Base-by-base conservation (phyloP, 2,888 invertebrate genomes). In the Abrostola tripartita region DNA sequence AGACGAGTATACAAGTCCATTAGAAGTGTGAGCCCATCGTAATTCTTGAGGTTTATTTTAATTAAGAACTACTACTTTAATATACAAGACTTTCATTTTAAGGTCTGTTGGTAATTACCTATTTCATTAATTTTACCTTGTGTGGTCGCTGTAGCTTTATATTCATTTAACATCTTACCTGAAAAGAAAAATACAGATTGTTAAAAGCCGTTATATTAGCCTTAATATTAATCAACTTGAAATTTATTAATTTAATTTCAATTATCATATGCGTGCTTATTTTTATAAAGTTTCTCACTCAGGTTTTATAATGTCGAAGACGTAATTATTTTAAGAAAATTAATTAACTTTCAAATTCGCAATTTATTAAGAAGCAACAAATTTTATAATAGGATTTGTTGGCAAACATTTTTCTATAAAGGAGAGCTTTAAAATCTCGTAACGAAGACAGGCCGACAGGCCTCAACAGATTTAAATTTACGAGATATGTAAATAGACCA, bases 401-500 rank as follows among this genome's bases (percentile, higher is more conserved):
- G 54, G 68, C 72, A 84, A 84, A 84, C 74, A 81, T 81, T 79
- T 81, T 81, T 61, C 72, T 76, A 40, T 71, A 65, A 80, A 70
- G 77, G 81, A 80, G 67, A 76, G 78, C 78, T 82, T 82, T 57
- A 63, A 65, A 66, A 71, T 59, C 36, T 38, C 36, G 58, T 67
- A 65, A 81, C 74, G 75, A 82, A 76, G 82, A 81, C 76, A 75
- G 69, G 71, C 72, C 73, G 74, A 74, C 75, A 81, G 71, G 78
- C 72, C 80, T 73, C 56, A 78, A 83, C 83, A 85, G 86, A 88
- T 89, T 88, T 81, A 83, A 84, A 86, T 86, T 86, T 82, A 85
- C 78, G 81, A 87, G 84, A 89, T 88, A 90, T 86, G 86, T 87
- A 89, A 90, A 90, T 88, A 88, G 77, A 84, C 80, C 71, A 77